phyloP scores from a whole-genome alignment of 2,113 vertebrate genomes.

The Tachysurus vachellii region DNA sequence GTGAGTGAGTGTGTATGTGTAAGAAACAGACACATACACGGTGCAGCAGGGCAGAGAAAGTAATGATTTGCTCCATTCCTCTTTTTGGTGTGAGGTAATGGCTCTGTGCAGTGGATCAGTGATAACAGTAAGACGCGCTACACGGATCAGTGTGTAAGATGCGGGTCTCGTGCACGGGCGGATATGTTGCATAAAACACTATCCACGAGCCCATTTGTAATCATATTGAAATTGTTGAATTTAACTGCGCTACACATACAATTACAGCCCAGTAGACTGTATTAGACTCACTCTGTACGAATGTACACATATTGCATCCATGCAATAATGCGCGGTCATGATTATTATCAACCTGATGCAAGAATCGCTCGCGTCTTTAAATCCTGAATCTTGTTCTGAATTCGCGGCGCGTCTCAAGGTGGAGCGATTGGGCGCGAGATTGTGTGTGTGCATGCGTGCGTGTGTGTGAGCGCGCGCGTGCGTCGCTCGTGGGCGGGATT shows the following conservation, averaged over 20 bases:
- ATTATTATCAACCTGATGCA: not conserved
- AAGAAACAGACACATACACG: not conserved
- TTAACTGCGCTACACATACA: not conserved
- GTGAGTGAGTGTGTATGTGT: not conserved
- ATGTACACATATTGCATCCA: not conserved
- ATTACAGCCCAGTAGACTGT: not conserved
- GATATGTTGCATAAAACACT: not conserved
- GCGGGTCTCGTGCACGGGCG: not conserved
- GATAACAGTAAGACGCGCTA: conserved; percentile 42
- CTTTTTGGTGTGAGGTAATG: conserved; percentile 65
- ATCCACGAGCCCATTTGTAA: not conserved
- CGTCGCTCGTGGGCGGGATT: conserved; percentile 44
- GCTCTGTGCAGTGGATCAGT: conserved; percentile 44
- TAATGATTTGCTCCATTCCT: conserved; percentile 57
- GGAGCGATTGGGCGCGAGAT: conserved; percentile 56
- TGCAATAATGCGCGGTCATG: not conserved
- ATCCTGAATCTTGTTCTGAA: conserved; percentile 52
- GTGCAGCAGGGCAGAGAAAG: conserved; percentile 35
- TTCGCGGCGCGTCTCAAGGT: conserved; percentile 69
- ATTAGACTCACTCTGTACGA: not conserved
- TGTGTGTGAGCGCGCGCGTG: conserved; percentile 58
- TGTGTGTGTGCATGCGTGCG: conserved; percentile 52
- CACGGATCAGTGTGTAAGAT: conserved; percentile 28
- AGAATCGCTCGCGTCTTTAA: not conserved
- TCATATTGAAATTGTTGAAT: not conserved